These are phyloP conservation scores for Onychorhynchus coronatus DNA, from an alignment of 2,113 vertebrate species.

Conservation along the genomic window DNA sequence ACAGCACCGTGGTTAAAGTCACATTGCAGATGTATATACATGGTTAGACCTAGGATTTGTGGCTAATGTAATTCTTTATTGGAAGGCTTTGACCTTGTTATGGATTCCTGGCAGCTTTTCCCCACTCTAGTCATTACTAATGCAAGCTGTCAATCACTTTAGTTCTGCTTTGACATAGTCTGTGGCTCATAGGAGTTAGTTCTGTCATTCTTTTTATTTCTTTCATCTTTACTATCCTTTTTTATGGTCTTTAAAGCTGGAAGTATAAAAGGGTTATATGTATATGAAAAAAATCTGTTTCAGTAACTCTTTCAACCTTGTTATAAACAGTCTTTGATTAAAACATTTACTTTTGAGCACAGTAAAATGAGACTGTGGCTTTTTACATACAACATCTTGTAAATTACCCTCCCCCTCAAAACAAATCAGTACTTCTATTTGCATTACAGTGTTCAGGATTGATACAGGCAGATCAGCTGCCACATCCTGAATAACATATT, in stretches of 20 bases:
- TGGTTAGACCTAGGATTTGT: constrained; percentile 45
- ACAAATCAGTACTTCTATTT: constrained; percentile 32
- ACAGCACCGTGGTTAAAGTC: not conserved
- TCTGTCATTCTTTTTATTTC: constrained; percentile 55
- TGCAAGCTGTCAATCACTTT: constrained; percentile 58
- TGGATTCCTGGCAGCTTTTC: constrained; percentile 41
- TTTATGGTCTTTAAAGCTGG: constrained; percentile 45
- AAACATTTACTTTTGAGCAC: constrained; percentile 32
- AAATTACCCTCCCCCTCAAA: constrained; percentile 25
- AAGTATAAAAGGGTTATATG: constrained; percentile 47
- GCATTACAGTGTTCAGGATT: not conserved
- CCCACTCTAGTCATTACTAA: constrained; percentile 56
- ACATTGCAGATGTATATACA: not conserved
- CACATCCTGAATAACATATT: constrained; percentile 13
- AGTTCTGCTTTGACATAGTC: constrained; percentile 55
- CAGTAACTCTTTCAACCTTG: constrained; percentile 34
- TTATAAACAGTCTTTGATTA: constrained; percentile 63
- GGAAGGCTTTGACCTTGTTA: constrained; percentile 56
- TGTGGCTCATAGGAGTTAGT: constrained; percentile 26
- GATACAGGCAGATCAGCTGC: constrained; percentile 37
- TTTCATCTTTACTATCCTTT: constrained; percentile 57
- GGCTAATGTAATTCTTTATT: constrained; percentile 56
- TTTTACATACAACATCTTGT: constrained; percentile 24
- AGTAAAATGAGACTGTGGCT: not conserved
- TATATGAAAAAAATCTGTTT: constrained; percentile 43